Percentiles rank a stretch among this genome's conserved stretches.
phyloP scores from a whole-genome alignment of 2,888 invertebrate genomes.

The Drosophila austrosaltans region DNA sequence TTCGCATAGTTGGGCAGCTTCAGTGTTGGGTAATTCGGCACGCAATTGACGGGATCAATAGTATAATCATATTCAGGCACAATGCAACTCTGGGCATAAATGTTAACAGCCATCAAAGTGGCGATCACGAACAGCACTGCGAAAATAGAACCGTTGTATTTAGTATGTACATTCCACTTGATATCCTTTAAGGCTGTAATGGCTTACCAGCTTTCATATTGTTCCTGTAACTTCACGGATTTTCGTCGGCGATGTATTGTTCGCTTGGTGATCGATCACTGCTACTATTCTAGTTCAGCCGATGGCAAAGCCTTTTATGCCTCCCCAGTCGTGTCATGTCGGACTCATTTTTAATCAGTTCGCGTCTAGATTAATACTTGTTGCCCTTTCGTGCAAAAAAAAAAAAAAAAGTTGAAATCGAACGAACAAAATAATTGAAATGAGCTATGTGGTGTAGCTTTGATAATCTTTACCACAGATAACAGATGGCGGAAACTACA shows the following conservation, averaged over 20 bases:
- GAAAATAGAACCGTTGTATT: neutral
- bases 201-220: slow-evolving; percentile 68
- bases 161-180: neutral
- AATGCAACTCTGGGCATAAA: slow-evolving; percentile 33
- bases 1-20: slow-evolving; percentile 65
- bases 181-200: slow-evolving; percentile 16
- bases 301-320: slow-evolving; percentile 55
- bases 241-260: slow-evolving; percentile 44
- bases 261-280: slow-evolving; percentile 62
- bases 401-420: slow-evolving; percentile 34
- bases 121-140: slow-evolving; percentile 64
- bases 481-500: slow-evolving; percentile 44
- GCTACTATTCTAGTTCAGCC: slow-evolving; percentile 52
- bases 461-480: slow-evolving; percentile 60
- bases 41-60: slow-evolving; percentile 43
- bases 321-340: slow-evolving; percentile 33
- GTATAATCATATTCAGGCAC: slow-evolving; percentile 40
- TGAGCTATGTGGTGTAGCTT: slow-evolving; percentile 37
- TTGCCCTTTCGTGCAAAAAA: slow-evolving; percentile 46
- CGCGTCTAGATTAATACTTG: slow-evolving; percentile 70
- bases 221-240: slow-evolving; percentile 24
- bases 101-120: slow-evolving; percentile 51
- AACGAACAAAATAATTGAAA: slow-evolving; percentile 42
- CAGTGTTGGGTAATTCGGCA: slow-evolving; percentile 20
- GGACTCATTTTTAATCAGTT: slow-evolving; percentile 67